Evolutionary conservation across 2,888 invertebrate genomes (phyloP), one percentile per base, ranked within the genome.

Genomic region (Mechanitis messenoides): DNA sequence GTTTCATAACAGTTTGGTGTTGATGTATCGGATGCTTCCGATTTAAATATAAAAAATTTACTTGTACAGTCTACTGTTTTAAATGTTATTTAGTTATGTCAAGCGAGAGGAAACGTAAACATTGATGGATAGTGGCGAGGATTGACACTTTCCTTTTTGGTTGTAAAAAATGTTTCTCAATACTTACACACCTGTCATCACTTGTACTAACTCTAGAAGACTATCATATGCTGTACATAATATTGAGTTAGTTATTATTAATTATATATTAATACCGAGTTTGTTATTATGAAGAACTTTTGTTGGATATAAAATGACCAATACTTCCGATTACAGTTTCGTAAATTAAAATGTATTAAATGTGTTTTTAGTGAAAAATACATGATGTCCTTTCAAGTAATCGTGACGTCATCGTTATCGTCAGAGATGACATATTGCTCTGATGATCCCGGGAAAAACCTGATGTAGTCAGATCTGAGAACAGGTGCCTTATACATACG

Each of bases 71-170:
- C 42, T 53, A 64, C 66, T 66, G 62, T 66, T 64, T 59, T 60
- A 80, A 81, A 78, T 63, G 76, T 78, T 80, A 84, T 85, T 79
- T 83, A 82, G 81, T 76, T 77, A 78, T 74, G 77, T 73, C 71
- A 72, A 74, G 72, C 69, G 71, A 76, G 75, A 84, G 87, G 85
- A 88, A 88, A 82, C 79, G 81, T 76, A 80, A 75, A 75, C 76
- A 74, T 77, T 86, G 85, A 88, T 80, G 83, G 81, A 86, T 87
- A 80, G 82, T 76, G 72, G 74, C 76, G 89, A 80, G 74, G 88
- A 89, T 72, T 80, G 89, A 89, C 83, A 80, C 78, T 83, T 88
- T 87, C 89, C 89, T 85, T 80, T 81, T 83, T 85, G 71, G 78
- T 71, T 67, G 74, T 84, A 85, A 86, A 87, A 84, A 85, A 81